These are phyloP conservation scores for Megaleporinus macrocephalus DNA, from an alignment of 2,113 vertebrate genomes.

Conservation along the genomic window DNA sequence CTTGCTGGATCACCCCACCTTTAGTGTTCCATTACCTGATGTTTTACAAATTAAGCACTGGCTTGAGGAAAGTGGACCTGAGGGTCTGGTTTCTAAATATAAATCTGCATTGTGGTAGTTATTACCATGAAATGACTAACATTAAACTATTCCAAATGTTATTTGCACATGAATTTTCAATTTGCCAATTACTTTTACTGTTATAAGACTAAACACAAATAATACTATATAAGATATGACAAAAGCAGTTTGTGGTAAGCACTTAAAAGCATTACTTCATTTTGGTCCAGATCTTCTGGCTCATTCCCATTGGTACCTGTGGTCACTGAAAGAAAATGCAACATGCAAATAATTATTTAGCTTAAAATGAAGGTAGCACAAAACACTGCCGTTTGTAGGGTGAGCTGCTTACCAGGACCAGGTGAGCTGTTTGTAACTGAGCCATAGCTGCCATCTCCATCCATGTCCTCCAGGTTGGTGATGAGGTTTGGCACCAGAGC, in stretches of 20 bases:
- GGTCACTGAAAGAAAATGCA: slow-evolving; percentile 33
- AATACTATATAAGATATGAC: no score
- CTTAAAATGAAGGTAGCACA: not conserved
- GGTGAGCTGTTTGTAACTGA: slow-evolving; percentile 48
- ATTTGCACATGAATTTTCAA: no score
- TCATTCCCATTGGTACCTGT: slow-evolving; percentile 57
- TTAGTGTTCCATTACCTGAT: no score
- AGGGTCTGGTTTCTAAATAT: no score
- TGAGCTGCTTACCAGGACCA: slow-evolving; percentile 47
- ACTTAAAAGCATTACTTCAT: slow-evolving; percentile 62
- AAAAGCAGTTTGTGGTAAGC: not conserved
- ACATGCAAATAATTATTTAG: not conserved
- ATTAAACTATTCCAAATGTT: no score
- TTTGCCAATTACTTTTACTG: no score
- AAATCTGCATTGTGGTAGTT: no score
- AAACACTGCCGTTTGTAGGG: not conserved
- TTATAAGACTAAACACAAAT: no score
- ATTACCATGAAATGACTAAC: no score
- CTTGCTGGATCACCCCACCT: no score
- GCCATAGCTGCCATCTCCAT: slow-evolving; percentile 53
- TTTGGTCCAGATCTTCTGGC: slow-evolving; percentile 61
- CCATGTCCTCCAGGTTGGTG: slow-evolving; percentile 56
- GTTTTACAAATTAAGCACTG: no score
- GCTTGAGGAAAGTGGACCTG: no score
- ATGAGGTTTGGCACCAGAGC: slow-evolving; percentile 59